Evolutionary conservation across 2,113 vertebrate species (phyloP).

Genomic region (Petrocephalus zakoni): DNA sequence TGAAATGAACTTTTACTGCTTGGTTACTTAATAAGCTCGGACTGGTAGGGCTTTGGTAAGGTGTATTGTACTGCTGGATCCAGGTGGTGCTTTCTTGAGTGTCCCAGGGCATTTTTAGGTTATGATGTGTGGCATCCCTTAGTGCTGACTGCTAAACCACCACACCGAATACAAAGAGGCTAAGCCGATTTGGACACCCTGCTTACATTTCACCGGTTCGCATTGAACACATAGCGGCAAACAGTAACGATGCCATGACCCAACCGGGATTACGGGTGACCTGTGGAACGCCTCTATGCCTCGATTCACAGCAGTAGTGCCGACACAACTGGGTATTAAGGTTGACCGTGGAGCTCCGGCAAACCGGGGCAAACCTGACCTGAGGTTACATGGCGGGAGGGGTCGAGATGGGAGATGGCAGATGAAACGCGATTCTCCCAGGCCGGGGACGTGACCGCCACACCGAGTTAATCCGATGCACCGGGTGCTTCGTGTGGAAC

Average conservation of each 20-base stretch:
- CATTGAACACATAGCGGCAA: neutral
- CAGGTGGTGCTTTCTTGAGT: neutral
- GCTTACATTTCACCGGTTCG: neutral
- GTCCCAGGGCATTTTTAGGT: neutral
- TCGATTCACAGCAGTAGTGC: neutral
- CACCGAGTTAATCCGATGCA: neutral
- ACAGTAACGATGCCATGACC: neutral
- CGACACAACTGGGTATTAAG: neutral
- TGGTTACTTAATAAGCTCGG: neutral
- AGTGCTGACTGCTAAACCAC: neutral
- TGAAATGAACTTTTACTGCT: neutral
- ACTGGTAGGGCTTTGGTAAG: neutral
- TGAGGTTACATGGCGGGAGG: neutral
- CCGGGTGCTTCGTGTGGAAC: neutral
- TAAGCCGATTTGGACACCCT: neutral
- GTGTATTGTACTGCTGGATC: neutral
- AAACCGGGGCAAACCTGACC: neutral
- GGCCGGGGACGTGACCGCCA: neutral
- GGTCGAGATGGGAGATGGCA: neutral
- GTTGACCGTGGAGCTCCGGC: neutral
- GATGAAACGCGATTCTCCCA: neutral
- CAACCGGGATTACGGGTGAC: neutral
- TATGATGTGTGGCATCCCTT: neutral
- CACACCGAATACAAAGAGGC: neutral
- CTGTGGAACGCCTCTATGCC: neutral